Evolutionary conservation across 1,140 invertebrate genomes (phyloP).

Genomic region (Drosophila cardini): DNA sequence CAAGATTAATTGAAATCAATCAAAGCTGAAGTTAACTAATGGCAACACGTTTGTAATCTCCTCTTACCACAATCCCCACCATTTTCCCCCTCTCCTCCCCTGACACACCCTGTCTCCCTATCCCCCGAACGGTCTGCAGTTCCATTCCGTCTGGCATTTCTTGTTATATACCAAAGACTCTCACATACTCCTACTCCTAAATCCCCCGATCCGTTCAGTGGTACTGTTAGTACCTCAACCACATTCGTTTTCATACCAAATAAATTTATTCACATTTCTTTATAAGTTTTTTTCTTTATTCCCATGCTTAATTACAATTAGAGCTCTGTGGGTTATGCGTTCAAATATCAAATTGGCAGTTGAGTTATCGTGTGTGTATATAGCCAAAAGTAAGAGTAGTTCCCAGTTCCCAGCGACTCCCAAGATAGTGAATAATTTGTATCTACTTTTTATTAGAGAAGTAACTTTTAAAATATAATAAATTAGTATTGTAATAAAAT

Average conservation of each 20-base stretch:
- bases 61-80: conserved; percentile 17
- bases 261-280: conserved; percentile 32
- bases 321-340: conserved; percentile 58
- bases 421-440: too few species aligned
- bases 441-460: too few species aligned
- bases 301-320: conserved; percentile 82
- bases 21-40: conserved; percentile 85
- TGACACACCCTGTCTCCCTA: conserved; percentile 35
- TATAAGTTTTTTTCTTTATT: conserved; percentile 45
- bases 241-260: conserved; percentile 55
- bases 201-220: conserved; percentile 16
- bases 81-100: not conserved
- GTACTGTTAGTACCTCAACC: conserved; percentile 10
- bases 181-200: conserved; percentile 26
- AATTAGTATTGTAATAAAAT: too few species aligned
- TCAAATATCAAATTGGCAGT: conserved; percentile 25
- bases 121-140: not conserved
- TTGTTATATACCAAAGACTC: conserved; percentile 26
- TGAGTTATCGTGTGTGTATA: conserved; percentile 34
- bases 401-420: not conserved
- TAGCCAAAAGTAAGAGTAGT: conserved; percentile 46
- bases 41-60: conserved; percentile 84
- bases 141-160: conserved; percentile 60
- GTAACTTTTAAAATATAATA: too few species aligned
- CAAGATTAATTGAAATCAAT: conserved; percentile 85